Base-by-base conservation (phyloP, 2,888 invertebrate genomes). In the Cerceris ruficornis region DNA sequence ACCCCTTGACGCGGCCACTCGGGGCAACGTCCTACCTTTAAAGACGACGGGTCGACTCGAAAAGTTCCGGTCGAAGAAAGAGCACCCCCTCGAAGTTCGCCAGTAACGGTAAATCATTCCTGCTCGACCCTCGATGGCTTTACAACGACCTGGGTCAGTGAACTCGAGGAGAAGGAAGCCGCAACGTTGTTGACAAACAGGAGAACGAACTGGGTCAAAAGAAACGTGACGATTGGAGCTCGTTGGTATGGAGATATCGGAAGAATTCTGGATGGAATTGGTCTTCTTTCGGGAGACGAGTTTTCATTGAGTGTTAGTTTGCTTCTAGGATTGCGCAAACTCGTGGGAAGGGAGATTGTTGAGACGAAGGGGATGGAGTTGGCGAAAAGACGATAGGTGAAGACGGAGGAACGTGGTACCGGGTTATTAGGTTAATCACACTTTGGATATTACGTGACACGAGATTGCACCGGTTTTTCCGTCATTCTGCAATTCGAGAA, bases 11-110 rank as follows among this genome's bases (percentile, higher is more conserved):
- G 82, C 75, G 55, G 75, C 72, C 49, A 69, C 79, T 59, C 87
- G 85, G 91, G 90, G 91, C 91, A 92, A 92, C 87, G 92, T 90
- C 91, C 92, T 91, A 81, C 83, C 82, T 85, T 90, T 90, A 91
- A 92, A 92, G 91, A 89, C 89, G 91, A 90, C 83, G 86, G 84
- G 81, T 77, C 82, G 83, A 77, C 15, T 61, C 61, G 74, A 57
- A 57, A 75, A 80, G 50, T 69, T 80, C 65, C 54, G 43, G 46
- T 58, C 57, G 67, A 55, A 71, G 64, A 59, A 59, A 6, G 13
- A 49, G n/a, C 13, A 6, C 28, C 11, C 39, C 39, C n/a, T 14
- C 46, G 15, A 69, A 69, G 50, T 77, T 75, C 66, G 50, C 72
- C 67, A 61, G 54, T 57, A 68, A 76, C 62, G 43, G 62, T 69